Percentiles rank a stretch among this genome's conserved stretches.
Evolutionary conservation across 2,888 invertebrate species (phyloP).

Genomic region (Saturnia pavonia): DNA sequence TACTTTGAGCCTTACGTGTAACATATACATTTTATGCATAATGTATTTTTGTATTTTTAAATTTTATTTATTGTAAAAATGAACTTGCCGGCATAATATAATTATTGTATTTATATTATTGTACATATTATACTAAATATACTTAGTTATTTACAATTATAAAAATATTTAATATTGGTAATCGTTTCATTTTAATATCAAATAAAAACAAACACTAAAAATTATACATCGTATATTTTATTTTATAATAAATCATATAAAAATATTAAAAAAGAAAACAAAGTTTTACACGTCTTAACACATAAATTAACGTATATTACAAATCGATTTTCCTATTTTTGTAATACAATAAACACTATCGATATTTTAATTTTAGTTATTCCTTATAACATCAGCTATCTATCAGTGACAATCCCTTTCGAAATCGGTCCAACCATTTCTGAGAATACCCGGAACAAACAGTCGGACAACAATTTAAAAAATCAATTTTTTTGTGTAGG

Average conservation of each 20-base stretch:
- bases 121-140: conserved; percentile 66
- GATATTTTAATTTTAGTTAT: background rate
- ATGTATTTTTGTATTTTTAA: conserved; percentile 53
- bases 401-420: no score
- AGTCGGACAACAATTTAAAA: no score
- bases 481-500: no score
- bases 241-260: background rate
- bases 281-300: background rate
- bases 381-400: no score
- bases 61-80: conserved; percentile 74
- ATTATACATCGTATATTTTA: no score
- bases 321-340: background rate
- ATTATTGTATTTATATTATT: conserved; percentile 68
- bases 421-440: no score
- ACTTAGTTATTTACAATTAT: conserved; percentile 61
- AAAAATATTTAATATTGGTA: conserved; percentile 61
- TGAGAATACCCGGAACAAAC: no score
- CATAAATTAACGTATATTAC: background rate
- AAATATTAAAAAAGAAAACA: background rate
- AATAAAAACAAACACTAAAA: background rate
- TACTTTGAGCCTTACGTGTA: conserved; percentile 80
- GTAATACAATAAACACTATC: background rate
- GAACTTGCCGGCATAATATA: conserved; percentile 79
- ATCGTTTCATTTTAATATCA: conserved; percentile 36
- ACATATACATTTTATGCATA: conserved; percentile 35